Evolutionary conservation across 2,888 invertebrate species (phyloP), one percentile per base, ranked within the genome.

Genomic region (Dusona sp.): DNA sequence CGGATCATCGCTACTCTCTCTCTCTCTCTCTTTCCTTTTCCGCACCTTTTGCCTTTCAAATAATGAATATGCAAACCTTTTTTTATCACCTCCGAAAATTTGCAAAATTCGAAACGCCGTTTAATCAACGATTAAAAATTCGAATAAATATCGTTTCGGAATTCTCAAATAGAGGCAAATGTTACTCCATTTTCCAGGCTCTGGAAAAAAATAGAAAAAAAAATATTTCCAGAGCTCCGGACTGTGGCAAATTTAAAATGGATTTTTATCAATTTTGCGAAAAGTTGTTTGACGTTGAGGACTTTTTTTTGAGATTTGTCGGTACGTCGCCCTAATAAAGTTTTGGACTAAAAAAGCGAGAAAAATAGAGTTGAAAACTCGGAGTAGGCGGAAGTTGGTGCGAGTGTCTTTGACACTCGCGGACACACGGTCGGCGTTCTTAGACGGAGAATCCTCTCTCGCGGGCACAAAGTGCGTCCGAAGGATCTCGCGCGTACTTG

Each of bases 1-100:
- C 73, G 90, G 92, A 92, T 92, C 81, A 92, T 91, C 90, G 61
- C 61, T 81, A 81, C 73, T 42, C 33, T 25, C 22, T 70, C 25
- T 36, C 13, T 22, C 22, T 42, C 51, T 65, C 54, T 33, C 33
- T 54, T 36, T 33, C 33, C 16, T 61, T 42, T 25, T 70, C 61
- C 33, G 33, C 48, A 25, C 45, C 45, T 74, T 16, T 45, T 45
- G 22, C 36, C 25, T n/a, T 51, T 13, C n/a, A 19, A 38, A 64
- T 36, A 72, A 67, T 67, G 48, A 48, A 29, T 48, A 48, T 48
- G 67, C 57, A 11, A 57, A 25, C 25, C 11, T 57, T 25, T 11
- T 11, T 13, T 42, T 0, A 11, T 42, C 11, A 13, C 42, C 2
- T 1, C 2, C 11, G 1, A 13, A 11, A 42, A 42, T 0, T 8